Evolutionary conservation across 2,113 vertebrate genomes (phyloP).

Genomic region (Verasper variegatus): DNA sequence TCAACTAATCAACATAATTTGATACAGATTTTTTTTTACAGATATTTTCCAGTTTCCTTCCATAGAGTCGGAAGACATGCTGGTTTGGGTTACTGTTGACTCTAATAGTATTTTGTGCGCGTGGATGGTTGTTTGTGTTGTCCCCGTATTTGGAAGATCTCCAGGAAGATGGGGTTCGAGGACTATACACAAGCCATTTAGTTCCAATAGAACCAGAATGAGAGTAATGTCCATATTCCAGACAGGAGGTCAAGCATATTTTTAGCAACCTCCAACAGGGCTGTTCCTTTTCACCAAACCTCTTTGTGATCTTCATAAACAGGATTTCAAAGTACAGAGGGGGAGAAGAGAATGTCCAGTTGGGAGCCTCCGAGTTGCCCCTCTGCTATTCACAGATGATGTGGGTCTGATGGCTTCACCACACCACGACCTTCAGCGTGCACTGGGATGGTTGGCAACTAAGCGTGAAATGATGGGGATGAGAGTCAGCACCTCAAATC

Average conservation of each 20-base stretch:
- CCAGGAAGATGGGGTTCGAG: neutral
- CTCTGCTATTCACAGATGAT: no score
- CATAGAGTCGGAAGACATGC: neutral
- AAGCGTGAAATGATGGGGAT: neutral
- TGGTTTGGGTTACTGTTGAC: neutral
- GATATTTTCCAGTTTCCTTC: slow-evolving; percentile 12
- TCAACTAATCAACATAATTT: slow-evolving; percentile 42
- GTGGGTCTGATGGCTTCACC: neutral
- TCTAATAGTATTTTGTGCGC: neutral
- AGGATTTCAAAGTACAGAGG: neutral
- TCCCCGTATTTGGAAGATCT: neutral
- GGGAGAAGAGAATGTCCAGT: neutral
- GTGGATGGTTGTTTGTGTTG: neutral
- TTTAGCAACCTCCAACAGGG: neutral
- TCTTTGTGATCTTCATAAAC: neutral
- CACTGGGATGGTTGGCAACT: neutral
- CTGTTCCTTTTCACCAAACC: neutral
- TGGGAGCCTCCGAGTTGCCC: neutral
- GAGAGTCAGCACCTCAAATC: neutral
- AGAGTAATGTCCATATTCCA: neutral
- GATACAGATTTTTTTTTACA: slow-evolving; percentile 9
- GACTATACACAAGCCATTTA: neutral
- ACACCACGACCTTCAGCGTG: neutral
- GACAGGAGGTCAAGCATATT: neutral
- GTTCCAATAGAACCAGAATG: neutral